phyloP scores from a whole-genome alignment of 2,797 vertebrate genomes.

The Eidolon dupreanum region DNA sequence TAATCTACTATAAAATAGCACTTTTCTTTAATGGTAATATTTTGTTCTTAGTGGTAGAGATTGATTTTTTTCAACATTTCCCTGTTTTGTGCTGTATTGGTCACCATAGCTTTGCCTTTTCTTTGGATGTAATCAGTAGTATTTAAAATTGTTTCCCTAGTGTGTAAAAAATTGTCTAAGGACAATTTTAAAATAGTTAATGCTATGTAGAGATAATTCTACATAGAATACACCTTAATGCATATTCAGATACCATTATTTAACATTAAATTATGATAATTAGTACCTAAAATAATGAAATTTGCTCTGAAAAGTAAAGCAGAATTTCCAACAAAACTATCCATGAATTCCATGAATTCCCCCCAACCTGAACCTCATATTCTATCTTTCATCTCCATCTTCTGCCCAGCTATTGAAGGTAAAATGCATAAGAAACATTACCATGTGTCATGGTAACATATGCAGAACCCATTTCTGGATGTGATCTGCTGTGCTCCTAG shows the following conservation, averaged over 20 bases:
- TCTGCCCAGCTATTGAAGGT: neutral
- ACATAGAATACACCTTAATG: neutral
- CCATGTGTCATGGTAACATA: neutral
- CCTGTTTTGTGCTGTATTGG: neutral
- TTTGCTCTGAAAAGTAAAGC: neutral
- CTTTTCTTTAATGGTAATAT: neutral
- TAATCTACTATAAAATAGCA: neutral
- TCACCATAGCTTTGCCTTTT: neutral
- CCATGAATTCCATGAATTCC: neutral
- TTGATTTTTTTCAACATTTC: neutral
- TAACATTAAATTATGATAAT: neutral
- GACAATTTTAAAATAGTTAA: constrained; percentile 3
- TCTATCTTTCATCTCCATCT: neutral
- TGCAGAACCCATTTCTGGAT: neutral
- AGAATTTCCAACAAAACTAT: neutral
- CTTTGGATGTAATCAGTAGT: neutral
- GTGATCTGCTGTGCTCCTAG: neutral
- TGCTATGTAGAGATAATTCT: neutral
- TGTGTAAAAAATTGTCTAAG: neutral
- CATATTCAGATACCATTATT: neutral
- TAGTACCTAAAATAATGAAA: constrained; percentile 11
- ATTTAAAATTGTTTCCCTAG: neutral
- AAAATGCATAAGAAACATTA: neutral
- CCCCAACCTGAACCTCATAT: neutral
- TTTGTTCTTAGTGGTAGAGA: neutral